Conservation (phyloP, 1,140 invertebrate genomes). For the Anadara kagoshimensis region DNA sequence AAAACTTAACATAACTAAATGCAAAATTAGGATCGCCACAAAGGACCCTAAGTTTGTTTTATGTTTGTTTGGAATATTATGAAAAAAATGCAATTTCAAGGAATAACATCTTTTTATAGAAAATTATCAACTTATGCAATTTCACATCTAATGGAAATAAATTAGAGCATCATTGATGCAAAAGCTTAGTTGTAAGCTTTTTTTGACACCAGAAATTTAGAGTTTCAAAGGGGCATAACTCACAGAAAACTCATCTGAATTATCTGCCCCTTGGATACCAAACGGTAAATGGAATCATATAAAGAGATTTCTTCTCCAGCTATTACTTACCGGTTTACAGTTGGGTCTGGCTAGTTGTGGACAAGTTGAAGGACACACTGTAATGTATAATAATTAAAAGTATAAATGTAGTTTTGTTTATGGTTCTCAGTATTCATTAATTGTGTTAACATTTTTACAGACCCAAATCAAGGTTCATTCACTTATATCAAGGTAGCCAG, state of each 20-base stretch:
- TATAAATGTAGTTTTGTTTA: neutral
- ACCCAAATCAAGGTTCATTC: too few relatives aligned
- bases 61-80: neutral
- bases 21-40: neutral
- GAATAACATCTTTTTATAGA: too few relatives aligned
- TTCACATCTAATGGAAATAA: too few relatives aligned
- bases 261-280: too few relatives aligned
- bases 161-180: too few relatives aligned
- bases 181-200: too few relatives aligned
- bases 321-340: constrained; percentile 26
- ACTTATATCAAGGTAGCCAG: too few relatives aligned
- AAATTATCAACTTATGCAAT: too few relatives aligned
- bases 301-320: too few relatives aligned
- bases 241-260: too few relatives aligned
- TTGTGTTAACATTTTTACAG: neutral
- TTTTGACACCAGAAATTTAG: too few relatives aligned
- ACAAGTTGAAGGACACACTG: constrained; percentile 38
- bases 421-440: neutral
- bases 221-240: too few relatives aligned
- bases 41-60: neutral
- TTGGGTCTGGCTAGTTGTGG: constrained; percentile 21
- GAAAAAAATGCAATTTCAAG: neutral
- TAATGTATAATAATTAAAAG: constrained; percentile 7
- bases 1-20: neutral
- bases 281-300: neutral